Evolutionary conservation across 2,888 invertebrate species (phyloP).

Genomic region (Dryocosmus kuriphilus): DNA sequence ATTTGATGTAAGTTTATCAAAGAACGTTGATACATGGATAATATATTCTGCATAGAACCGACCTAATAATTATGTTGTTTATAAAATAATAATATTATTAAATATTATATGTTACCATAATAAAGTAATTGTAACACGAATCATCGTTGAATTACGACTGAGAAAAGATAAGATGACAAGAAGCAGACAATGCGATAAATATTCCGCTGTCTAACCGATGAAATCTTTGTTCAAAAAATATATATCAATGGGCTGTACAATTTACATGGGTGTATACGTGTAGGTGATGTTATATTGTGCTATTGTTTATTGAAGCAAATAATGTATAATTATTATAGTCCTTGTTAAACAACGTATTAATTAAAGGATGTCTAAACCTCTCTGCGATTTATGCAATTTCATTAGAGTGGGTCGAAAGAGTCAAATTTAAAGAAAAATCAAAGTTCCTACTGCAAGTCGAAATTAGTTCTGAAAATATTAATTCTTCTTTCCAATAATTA

Average conservation of each 20-base stretch:
- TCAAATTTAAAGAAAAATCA: neutral
- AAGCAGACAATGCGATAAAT: neutral
- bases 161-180: neutral
- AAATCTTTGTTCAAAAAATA: constrained; percentile 3
- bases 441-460: neutral
- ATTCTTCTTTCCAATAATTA: neutral
- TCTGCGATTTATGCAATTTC: neutral
- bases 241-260: constrained; percentile 17
- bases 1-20: constrained; percentile 23
- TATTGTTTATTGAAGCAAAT: neutral
- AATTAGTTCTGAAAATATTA: neutral
- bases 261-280: neutral
- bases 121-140: neutral
- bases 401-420: neutral
- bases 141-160: constrained; percentile 21
- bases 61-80: neutral
- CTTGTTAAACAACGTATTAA: neutral
- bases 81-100: constrained; percentile 20
- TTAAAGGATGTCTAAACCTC: constrained; percentile 5
- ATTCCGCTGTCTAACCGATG: neutral
- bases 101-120: constrained; percentile 11
- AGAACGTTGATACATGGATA: constrained; percentile 22
- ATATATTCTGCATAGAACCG: constrained; percentile 24
- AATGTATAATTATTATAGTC: constrained; percentile 10
- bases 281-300: constrained; percentile 3